These are phyloP conservation scores for Rhincodon typus DNA, from an alignment of 2,797 vertebrate species.

Conservation along the genomic window DNA sequence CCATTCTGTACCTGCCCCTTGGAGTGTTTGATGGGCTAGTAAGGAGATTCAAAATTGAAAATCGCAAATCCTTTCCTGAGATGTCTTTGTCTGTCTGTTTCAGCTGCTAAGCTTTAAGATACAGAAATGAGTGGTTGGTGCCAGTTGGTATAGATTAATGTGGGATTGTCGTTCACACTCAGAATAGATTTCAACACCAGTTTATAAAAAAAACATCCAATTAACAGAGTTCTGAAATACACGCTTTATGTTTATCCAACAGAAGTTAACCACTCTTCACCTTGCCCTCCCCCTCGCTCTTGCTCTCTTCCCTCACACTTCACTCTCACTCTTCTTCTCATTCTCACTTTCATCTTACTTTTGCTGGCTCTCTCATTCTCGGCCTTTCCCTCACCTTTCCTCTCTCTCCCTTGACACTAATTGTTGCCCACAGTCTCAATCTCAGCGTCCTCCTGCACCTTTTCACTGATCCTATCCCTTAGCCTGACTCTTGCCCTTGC, in stretches of 20 bases:
- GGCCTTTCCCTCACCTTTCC: background rate
- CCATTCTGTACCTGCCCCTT: background rate
- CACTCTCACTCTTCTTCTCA: no score
- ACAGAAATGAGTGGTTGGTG: background rate
- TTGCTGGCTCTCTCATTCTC: no score
- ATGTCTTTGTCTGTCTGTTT: background rate
- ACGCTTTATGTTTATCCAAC: background rate
- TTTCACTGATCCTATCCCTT: background rate
- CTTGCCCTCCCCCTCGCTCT: background rate
- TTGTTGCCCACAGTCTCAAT: background rate
- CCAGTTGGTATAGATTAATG: background rate
- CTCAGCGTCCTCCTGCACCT: background rate
- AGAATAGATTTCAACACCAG: background rate
- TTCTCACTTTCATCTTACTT: no score
- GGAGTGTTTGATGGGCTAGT: background rate
- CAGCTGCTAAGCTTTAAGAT: background rate
- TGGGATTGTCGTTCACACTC: background rate
- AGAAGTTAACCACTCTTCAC: background rate
- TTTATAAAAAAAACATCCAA: background rate
- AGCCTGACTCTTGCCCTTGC: background rate
- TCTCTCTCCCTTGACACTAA: no score
- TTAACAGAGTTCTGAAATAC: background rate
- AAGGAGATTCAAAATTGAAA: background rate
- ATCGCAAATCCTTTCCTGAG: accelerated
- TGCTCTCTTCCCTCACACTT: no score